Evolutionary conservation across 2,113 vertebrate genomes (phyloP).

Genomic region (Urocynchramus pylzowi): DNA sequence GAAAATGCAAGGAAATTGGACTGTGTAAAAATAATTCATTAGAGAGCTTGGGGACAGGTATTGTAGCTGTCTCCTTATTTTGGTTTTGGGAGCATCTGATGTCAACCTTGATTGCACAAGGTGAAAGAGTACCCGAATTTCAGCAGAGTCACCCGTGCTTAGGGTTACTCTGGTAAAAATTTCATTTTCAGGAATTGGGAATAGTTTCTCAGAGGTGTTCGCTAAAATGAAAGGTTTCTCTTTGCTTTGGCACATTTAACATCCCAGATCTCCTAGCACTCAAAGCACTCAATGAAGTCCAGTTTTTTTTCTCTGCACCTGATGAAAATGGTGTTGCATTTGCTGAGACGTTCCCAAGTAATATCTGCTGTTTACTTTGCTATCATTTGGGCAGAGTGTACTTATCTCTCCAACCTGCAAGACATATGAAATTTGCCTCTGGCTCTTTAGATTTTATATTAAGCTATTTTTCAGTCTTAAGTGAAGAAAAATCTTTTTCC

Average conservation of each 20-base stretch:
- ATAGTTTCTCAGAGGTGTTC: background rate
- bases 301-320: background rate
- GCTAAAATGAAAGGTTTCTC: background rate
- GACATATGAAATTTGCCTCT: conserved; percentile 59
- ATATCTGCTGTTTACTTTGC: conserved; percentile 58
- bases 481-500: conserved; percentile 47
- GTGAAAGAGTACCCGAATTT: background rate
- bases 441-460: conserved; percentile 60
- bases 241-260: background rate
- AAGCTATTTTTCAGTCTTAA: conserved; percentile 63
- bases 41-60: background rate
- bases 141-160: background rate
- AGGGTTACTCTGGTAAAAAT: background rate
- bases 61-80: background rate
- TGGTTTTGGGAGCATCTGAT: background rate
- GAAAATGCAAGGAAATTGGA: background rate
- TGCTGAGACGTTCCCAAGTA: background rate
- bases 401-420: background rate
- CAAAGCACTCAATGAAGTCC: background rate
- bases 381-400: conserved; percentile 10
- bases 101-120: background rate
- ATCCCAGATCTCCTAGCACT: background rate
- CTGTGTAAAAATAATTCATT: background rate
- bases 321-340: background rate
- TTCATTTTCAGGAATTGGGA: background rate